Conservation (phyloP, 1,140 invertebrate species). For the Diprion similis region DNA sequence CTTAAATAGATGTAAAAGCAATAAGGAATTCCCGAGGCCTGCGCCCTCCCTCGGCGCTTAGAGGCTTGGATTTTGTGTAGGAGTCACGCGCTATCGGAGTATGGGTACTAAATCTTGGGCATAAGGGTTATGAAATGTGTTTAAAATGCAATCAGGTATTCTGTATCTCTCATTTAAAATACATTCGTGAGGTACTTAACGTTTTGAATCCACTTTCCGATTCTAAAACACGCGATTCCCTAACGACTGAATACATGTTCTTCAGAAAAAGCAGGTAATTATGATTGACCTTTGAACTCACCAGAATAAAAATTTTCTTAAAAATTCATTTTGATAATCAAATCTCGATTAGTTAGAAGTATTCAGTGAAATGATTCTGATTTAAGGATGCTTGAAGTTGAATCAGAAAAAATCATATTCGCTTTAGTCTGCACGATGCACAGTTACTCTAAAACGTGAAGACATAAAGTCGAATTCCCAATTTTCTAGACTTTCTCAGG, state of each 20-base stretch:
- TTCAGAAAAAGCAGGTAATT: too few species aligned
- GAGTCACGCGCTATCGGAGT: constrained; percentile 2
- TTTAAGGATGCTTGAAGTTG: not conserved
- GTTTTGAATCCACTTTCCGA: not conserved
- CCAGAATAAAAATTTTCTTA: not conserved
- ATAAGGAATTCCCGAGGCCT: not conserved
- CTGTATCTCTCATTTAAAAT: not conserved
- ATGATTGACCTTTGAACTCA: too few species aligned
- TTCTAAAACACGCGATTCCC: constrained; percentile 1
- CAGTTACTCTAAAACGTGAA: too few species aligned
- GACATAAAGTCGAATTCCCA: too few species aligned
- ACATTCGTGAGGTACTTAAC: not conserved
- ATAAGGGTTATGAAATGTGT: not conserved
- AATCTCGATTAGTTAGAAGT: too few species aligned
- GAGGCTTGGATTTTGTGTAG: not conserved
- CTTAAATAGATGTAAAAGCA: not conserved
- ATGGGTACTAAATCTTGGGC: not conserved
- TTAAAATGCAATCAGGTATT: constrained; percentile 5
- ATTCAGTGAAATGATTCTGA: not conserved
- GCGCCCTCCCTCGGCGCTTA: not conserved
- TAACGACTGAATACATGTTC: too few species aligned
- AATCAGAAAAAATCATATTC: not conserved
- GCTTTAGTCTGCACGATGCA: not conserved
- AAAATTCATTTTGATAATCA: too few species aligned
- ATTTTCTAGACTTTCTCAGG: too few species aligned